Evolutionary conservation across 2,797 vertebrate species (phyloP).

Genomic region (Hydrolagus colliei): DNA sequence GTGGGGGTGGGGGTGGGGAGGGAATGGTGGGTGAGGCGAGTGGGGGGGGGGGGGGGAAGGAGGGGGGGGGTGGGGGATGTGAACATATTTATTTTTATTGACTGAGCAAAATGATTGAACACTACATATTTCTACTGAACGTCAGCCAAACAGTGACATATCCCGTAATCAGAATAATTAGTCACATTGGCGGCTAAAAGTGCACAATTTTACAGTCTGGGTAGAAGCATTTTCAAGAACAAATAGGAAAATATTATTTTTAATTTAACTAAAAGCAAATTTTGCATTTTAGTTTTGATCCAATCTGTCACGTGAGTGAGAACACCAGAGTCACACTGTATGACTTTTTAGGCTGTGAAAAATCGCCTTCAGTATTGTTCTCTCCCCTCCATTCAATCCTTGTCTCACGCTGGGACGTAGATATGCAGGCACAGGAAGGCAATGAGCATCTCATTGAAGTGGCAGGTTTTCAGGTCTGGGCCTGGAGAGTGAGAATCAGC

Average conservation of each 20-base stretch:
- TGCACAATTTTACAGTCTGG: background rate
- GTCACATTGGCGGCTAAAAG: background rate
- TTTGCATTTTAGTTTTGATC: background rate
- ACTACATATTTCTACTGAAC: background rate
- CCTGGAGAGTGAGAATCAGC: too few relatives aligned
- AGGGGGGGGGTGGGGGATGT: too few relatives aligned
- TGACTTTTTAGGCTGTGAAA: too few relatives aligned
- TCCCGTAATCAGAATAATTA: background rate
- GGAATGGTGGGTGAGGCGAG: background rate
- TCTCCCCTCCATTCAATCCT: too few relatives aligned
- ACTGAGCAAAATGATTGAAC: background rate
- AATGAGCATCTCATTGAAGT: too few relatives aligned
- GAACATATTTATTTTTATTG: background rate
- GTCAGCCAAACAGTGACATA: background rate
- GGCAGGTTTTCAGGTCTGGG: too few relatives aligned
- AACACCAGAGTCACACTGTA: too few relatives aligned
- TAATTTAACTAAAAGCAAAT: background rate
- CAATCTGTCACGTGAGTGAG: background rate
- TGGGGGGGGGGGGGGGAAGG: background rate
- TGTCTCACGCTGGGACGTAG: too few relatives aligned
- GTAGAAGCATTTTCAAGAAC: background rate
- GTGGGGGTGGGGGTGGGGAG: too few relatives aligned
- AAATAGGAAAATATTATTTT: background rate
- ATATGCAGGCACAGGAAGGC: too few relatives aligned
- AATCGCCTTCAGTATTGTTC: too few relatives aligned